phyloP scores from a whole-genome alignment of 2,113 vertebrate genomes.

The Alouatta palliata region DNA sequence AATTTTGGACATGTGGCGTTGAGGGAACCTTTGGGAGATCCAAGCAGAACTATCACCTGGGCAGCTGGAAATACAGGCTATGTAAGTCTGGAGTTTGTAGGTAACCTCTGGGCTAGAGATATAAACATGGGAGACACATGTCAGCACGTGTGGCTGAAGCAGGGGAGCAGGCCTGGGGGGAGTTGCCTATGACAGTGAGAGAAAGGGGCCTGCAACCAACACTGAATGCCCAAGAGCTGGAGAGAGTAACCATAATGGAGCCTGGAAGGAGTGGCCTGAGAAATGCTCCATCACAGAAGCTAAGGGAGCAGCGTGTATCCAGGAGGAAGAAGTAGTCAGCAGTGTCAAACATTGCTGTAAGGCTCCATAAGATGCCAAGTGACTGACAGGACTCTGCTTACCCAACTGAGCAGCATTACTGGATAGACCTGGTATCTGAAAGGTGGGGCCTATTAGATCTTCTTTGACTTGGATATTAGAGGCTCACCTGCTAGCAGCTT shows the following conservation, averaged over 20 bases:
- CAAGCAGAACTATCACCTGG: background rate
- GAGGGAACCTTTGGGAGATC: background rate
- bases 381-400: background rate
- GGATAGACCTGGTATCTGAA: background rate
- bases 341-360: background rate
- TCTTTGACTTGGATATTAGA: background rate
- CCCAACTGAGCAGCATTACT: background rate
- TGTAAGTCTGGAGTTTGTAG: too few species aligned
- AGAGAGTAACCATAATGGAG: background rate
- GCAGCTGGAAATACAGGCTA: background rate
- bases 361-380: background rate
- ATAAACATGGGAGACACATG: accelerated
- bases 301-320: background rate
- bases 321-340: background rate
- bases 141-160: background rate
- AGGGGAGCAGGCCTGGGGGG: background rate
- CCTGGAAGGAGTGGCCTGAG: background rate
- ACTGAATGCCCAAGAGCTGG: background rate
- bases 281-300: background rate
- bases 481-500: background rate
- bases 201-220: background rate
- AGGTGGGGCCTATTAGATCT: background rate
- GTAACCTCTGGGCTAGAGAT: background rate
- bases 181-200: background rate
- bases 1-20: background rate